Evolutionary conservation across 2,888 invertebrate species (phyloP).

Genomic region (Pterobdella sp.): DNA sequence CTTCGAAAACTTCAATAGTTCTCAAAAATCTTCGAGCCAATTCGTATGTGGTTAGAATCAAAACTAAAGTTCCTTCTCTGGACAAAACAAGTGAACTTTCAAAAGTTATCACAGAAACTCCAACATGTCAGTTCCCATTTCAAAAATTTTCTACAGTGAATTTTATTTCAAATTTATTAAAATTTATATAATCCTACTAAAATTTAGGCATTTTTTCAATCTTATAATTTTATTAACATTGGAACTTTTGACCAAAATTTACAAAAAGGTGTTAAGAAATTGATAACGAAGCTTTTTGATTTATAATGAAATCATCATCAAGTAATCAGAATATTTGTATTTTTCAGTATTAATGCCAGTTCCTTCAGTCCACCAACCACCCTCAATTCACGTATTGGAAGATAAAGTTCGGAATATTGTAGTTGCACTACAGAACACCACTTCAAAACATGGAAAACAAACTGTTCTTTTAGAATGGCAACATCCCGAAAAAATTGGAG

Average conservation of each 20-base stretch:
- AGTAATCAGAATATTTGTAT: not conserved
- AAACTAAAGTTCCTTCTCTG: conserved; percentile 16
- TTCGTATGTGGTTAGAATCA: conserved; percentile 22
- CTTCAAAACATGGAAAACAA: not conserved
- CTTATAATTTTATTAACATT: no score
- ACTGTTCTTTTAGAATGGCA: conserved; percentile 17
- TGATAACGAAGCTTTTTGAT: not conserved
- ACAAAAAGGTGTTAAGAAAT: not conserved
- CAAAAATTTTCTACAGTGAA: no score
- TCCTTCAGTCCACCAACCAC: not conserved
- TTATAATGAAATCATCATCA: not conserved
- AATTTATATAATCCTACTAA: no score
- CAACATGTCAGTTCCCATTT: not conserved
- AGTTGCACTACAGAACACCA: not conserved
- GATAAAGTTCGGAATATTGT: not conserved
- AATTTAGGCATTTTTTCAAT: no score
- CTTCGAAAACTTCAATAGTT: not conserved
- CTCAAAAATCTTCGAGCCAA: conserved; percentile 2
- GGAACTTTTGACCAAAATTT: not conserved
- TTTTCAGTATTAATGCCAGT: not conserved
- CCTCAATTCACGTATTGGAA: not conserved
- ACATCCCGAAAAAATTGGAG: conserved; percentile 20
- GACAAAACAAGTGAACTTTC: conserved; percentile 24
- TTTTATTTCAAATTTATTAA: no score
- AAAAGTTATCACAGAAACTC: conserved; percentile 17